phyloP scores from a whole-genome alignment of 2,797 vertebrate genomes.

The Leptodactylus fallax region DNA sequence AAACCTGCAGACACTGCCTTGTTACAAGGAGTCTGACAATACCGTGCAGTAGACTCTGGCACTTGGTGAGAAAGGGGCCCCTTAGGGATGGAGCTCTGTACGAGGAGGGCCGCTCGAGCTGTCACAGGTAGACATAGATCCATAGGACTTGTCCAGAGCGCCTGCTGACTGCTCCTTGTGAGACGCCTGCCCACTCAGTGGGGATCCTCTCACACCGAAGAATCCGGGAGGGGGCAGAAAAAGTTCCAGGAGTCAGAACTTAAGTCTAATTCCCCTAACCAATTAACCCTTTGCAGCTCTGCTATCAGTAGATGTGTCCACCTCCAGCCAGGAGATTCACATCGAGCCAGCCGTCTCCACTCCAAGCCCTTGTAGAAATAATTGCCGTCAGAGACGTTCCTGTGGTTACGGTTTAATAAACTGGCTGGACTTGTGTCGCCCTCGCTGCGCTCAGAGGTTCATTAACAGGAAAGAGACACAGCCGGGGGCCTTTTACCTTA shows the following conservation, averaged over 20 bases:
- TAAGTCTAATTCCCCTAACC: background rate
- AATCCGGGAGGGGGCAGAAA: background rate
- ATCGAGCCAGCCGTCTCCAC: background rate
- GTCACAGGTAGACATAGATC: background rate
- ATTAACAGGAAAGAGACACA: background rate
- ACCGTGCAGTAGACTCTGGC: background rate
- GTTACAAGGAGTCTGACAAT: background rate
- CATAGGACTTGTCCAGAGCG: background rate
- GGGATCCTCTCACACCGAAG: background rate
- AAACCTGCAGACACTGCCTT: background rate
- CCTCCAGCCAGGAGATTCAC: no score
- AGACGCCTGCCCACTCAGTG: background rate
- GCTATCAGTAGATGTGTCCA: no score
- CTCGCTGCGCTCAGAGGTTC: background rate
- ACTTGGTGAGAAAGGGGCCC: background rate
- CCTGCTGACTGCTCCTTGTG: background rate
- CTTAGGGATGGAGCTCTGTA: background rate
- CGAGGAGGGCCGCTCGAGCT: background rate
- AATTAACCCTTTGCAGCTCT: background rate
- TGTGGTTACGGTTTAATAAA: background rate
- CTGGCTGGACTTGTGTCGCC: background rate
- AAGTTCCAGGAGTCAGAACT: background rate
- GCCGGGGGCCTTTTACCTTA: background rate
- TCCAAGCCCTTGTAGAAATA: background rate
- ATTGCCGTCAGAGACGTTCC: background rate